Evolutionary conservation across 2,113 vertebrate genomes (phyloP).

Genomic region (Lampris megalopsis): DNA sequence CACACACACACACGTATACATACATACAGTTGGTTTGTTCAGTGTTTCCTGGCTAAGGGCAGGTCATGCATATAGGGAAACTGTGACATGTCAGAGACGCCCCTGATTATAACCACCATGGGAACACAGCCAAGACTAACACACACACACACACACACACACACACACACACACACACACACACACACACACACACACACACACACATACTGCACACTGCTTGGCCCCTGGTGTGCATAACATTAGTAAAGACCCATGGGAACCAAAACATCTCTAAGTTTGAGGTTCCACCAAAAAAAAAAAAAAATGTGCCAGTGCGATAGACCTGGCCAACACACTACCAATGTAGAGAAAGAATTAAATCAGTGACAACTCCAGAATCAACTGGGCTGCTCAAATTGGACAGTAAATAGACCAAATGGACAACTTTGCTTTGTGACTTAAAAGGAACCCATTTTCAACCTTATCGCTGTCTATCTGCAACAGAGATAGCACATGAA

Average conservation of each 20-base stretch:
- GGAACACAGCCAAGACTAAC: conserved; percentile 56
- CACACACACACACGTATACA: conserved; percentile 17
- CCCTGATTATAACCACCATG: conserved; percentile 56
- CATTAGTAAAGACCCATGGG: conserved; percentile 14
- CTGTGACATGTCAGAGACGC: conserved; percentile 74
- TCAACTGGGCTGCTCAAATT: not conserved
- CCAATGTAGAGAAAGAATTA: conserved; percentile 34
- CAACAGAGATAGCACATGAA: too few species aligned
- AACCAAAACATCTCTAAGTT: conserved; percentile 40
- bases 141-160: conserved; percentile 30
- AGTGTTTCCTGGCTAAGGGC: conserved; percentile 72
- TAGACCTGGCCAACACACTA: conserved; percentile 12
- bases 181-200: conserved; percentile 4
- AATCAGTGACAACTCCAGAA: conserved; percentile 31
- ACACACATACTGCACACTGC: conserved; percentile 11
- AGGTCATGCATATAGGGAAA: conserved; percentile 67
- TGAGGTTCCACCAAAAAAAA: conserved; percentile 27
- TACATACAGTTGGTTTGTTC: conserved; percentile 51
- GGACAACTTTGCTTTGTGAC: conserved; percentile 31
- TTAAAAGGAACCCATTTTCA: too few species aligned
- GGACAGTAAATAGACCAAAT: conserved; percentile 27
- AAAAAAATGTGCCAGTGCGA: conserved; percentile 5
- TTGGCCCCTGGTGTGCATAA: not conserved
- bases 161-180: not conserved
- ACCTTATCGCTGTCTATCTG: too few species aligned